Percentiles rank a stretch among this genome's conserved stretches.
phyloP scores from a whole-genome alignment of 2,113 vertebrate species.

The Atractosteus spatula region DNA sequence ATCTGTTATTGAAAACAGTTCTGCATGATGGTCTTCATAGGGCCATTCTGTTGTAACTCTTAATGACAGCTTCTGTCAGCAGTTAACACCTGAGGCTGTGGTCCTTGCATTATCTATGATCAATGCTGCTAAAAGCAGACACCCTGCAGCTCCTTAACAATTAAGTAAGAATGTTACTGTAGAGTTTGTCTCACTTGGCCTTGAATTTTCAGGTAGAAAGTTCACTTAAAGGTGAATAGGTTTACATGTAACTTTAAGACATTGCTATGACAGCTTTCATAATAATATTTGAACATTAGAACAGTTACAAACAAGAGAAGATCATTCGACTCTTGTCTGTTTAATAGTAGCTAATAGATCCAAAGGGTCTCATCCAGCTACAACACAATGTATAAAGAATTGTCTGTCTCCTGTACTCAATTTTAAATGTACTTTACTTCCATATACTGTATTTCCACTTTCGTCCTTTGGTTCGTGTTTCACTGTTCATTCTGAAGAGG shows the following conservation, averaged over 20 bases:
- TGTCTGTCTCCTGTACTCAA: too few relatives aligned
- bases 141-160: slow-evolving; percentile 38
- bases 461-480: too few relatives aligned
- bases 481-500: too few relatives aligned
- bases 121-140: neutral
- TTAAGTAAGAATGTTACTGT: slow-evolving; percentile 31
- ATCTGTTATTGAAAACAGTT: too few relatives aligned
- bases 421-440: too few relatives aligned
- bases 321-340: too few relatives aligned
- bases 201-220: slow-evolving; percentile 26
- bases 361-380: too few relatives aligned
- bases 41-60: neutral
- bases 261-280: neutral
- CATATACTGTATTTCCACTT: too few relatives aligned
- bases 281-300: too few relatives aligned
- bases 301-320: too few relatives aligned
- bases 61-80: neutral
- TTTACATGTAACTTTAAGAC: neutral
- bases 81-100: slow-evolving; percentile 30
- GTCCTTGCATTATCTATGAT: slow-evolving; percentile 38
- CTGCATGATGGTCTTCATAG: neutral
- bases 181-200: slow-evolving; percentile 15
- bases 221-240: slow-evolving; percentile 30
- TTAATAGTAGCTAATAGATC: too few relatives aligned
- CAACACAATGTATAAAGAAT: too few relatives aligned